A percentile compares a stretch with the other conserved stretches of the same genome.
Evolutionary conservation across 2,888 invertebrate genomes (phyloP).

Genomic region (Megalurothrips usitatus): DNA sequence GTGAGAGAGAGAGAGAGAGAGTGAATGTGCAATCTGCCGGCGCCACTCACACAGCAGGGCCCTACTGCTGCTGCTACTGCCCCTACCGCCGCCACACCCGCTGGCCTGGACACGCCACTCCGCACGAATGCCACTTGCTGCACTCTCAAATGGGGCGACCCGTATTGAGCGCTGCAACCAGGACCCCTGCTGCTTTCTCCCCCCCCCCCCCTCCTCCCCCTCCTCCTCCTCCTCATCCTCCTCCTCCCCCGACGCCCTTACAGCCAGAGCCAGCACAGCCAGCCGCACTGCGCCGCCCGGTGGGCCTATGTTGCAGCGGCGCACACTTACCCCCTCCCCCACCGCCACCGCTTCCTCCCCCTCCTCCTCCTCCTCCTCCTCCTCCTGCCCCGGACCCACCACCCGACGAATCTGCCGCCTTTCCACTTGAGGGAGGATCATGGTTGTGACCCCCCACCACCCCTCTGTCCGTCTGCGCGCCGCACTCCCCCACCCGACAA

Average conservation of each 20-base stretch:
- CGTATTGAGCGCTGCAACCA: conserved; percentile 15
- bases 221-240: not conserved
- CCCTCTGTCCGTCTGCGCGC: too few relatives aligned
- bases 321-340: not conserved
- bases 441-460: too few relatives aligned
- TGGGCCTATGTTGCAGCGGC: not conserved
- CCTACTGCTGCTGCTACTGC: too few relatives aligned
- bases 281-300: not conserved
- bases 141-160: conserved; percentile 14
- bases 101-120: too few relatives aligned
- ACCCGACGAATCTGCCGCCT: not conserved
- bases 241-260: not conserved
- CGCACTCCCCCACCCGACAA: too few relatives aligned
- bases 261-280: not conserved
- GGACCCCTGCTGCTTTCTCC: not conserved
- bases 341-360: too few relatives aligned
- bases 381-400: too few relatives aligned
- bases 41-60: too few relatives aligned
- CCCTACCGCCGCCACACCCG: too few relatives aligned
- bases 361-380: too few relatives aligned
- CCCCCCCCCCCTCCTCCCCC: not conserved
- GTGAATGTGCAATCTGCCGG: too few relatives aligned
- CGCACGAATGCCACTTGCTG: not conserved
- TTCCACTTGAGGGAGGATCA: not conserved
- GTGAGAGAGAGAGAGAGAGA: too few relatives aligned